Percentiles rank a stretch among this genome's conserved stretches.
Conservation (phyloP, 1,140 invertebrate species). For the Drosophila nikananu region DNA sequence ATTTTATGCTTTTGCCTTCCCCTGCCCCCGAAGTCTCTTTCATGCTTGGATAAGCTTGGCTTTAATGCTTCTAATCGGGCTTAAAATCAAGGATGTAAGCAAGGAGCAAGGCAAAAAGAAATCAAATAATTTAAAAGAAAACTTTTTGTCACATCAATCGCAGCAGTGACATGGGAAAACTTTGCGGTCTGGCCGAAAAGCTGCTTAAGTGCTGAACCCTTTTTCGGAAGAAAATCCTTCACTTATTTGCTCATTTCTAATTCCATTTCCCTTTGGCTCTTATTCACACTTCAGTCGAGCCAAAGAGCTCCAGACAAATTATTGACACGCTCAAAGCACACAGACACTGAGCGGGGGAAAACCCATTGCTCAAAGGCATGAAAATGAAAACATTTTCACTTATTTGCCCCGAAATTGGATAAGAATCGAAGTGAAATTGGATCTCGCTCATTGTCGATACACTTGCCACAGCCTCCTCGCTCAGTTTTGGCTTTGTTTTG, state of each 20-base stretch:
- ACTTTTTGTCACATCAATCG: slow-evolving; percentile 48
- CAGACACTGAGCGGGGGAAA: slow-evolving; percentile 25
- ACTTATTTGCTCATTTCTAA: slow-evolving; percentile 64
- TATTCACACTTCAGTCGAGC: slow-evolving; percentile 63
- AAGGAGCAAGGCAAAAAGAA: slow-evolving; percentile 3
- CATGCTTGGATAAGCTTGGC: slow-evolving; percentile 65
- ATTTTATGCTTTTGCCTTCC: slow-evolving; percentile 67
- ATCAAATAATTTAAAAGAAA: slow-evolving; percentile 43
- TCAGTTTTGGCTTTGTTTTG: slow-evolving; percentile 60
- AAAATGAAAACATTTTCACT: slow-evolving; percentile 84
- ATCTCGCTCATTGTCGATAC: slow-evolving; percentile 83
- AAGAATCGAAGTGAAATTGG: slow-evolving; percentile 85
- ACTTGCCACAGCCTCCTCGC: slow-evolving; percentile 54
- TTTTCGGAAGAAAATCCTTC: slow-evolving; percentile 37
- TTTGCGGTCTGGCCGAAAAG: slow-evolving; percentile 55
- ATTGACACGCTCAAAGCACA: slow-evolving; percentile 65
- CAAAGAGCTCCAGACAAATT: slow-evolving; percentile 60
- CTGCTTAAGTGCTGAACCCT: slow-evolving; percentile 50
- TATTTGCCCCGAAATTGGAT: slow-evolving; percentile 84
- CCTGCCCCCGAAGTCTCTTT: slow-evolving; percentile 23
- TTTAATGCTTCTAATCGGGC: slow-evolving; percentile 77
- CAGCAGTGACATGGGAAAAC: slow-evolving; percentile 26
- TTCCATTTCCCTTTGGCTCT: slow-evolving; percentile 48
- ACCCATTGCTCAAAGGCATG: slow-evolving; percentile 67
- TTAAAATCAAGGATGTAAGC: slow-evolving; percentile 64